Conservation (phyloP, 2,797 vertebrate genomes). For the Myotis findleyi region DNA sequence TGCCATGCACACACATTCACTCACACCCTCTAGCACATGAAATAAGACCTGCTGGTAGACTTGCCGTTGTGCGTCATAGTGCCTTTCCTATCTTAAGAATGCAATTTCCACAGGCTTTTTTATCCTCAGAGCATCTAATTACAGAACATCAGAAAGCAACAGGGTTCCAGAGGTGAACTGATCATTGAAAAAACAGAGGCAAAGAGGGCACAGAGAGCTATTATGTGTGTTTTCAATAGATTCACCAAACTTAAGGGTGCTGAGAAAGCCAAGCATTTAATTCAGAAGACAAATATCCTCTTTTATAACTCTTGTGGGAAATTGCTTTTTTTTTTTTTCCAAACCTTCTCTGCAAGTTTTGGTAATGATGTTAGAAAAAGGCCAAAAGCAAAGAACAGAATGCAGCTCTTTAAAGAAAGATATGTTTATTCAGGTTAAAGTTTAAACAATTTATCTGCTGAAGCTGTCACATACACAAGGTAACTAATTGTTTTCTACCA, state of each 20-base stretch:
- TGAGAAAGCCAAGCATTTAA: conserved; percentile 9
- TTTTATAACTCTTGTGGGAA: background rate
- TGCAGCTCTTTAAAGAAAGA: background rate
- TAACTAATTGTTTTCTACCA: background rate
- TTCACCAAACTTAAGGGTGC: background rate
- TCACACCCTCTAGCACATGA: background rate
- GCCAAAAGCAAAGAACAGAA: background rate
- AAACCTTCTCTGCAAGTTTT: conserved; percentile 31
- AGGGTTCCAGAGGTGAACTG: background rate
- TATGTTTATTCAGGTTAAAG: conserved; percentile 2
- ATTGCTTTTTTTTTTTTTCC: background rate
- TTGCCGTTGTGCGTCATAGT: accelerated
- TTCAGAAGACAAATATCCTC: conserved; percentile 41
- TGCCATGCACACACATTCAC: background rate
- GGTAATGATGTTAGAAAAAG: conserved; percentile 38
- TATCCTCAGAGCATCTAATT: conserved; percentile 16
- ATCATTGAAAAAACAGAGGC: conserved; percentile 43
- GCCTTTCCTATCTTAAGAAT: background rate
- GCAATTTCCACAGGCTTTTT: background rate
- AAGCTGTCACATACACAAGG: background rate
- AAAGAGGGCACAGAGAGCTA: background rate
- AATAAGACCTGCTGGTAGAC: background rate
- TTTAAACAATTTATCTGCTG: background rate
- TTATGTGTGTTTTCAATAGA: background rate
- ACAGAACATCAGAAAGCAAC: background rate